These are phyloP conservation scores for Ciconia stormi DNA, from an alignment of 2,113 vertebrate species.

Conservation along the genomic window DNA sequence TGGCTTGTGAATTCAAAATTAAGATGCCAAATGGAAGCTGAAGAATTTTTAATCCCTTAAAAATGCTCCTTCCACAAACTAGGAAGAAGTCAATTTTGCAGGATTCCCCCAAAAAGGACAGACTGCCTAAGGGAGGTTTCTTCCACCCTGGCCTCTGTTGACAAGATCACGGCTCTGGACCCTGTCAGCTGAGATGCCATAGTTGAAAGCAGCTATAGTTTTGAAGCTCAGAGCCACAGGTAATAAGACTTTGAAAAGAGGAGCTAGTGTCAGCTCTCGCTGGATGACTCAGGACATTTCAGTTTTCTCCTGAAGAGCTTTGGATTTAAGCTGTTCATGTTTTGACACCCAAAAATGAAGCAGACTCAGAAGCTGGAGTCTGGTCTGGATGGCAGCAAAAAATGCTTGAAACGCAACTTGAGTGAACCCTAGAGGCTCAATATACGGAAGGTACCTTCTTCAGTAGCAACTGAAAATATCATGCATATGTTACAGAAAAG, in stretches of 20 bases:
- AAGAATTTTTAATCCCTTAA: neutral
- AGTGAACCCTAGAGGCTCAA: constrained; percentile 52
- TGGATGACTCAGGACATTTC: constrained; percentile 19
- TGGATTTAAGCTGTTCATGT: neutral
- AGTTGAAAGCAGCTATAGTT: neutral
- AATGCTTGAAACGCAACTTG: constrained; percentile 30
- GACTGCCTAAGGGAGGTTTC: neutral
- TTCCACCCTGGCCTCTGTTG: neutral
- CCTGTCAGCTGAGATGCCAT: neutral
- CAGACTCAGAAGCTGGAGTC: neutral
- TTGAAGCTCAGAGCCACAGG: neutral
- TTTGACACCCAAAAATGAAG: neutral
- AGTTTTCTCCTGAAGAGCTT: neutral
- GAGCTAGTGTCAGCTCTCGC: neutral
- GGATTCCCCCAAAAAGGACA: neutral
- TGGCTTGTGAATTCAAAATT: neutral
- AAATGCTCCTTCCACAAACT: neutral
- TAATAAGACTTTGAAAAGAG: neutral
- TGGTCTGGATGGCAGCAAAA: neutral
- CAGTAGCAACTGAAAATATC: neutral
- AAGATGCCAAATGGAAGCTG: neutral
- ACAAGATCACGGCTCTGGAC: neutral
- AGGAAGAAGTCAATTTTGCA: neutral
- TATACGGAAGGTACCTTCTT: neutral
- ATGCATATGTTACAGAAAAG: neutral